Conservation (phyloP, 2,888 invertebrate species). For the Lomographa bimaculata region DNA sequence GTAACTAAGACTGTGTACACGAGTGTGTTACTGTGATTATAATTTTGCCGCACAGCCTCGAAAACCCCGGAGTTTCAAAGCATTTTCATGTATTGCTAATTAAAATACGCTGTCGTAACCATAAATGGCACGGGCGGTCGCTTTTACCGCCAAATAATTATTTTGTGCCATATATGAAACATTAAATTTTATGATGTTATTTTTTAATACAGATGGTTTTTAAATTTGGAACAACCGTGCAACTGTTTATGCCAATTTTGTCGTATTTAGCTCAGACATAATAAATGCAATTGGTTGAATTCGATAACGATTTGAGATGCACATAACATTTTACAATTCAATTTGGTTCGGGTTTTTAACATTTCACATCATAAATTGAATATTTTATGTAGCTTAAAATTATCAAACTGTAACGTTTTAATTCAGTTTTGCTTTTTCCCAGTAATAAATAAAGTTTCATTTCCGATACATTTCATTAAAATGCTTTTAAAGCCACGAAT, state of each 20-base stretch:
- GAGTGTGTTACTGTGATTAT: conserved; percentile 66
- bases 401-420: too few relatives aligned
- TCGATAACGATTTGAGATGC: conserved; percentile 7
- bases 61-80: conserved; percentile 65
- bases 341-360: too few relatives aligned
- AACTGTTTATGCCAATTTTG: conserved; percentile 2
- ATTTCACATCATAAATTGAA: too few relatives aligned
- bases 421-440: too few relatives aligned
- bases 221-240: conserved; percentile 6
- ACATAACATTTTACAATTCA: conserved; percentile 6
- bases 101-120: conserved; percentile 76
- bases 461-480: too few relatives aligned
- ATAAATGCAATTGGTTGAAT: conserved; percentile 6
- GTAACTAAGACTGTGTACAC: conserved; percentile 45
- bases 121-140: conserved; percentile 56
- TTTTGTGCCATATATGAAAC: conserved; percentile 60
- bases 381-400: too few relatives aligned
- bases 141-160: conserved; percentile 53
- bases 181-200: conserved; percentile 53
- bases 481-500: too few relatives aligned
- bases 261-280: background rate
- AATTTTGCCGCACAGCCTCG: conserved; percentile 55
- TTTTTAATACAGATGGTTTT: conserved; percentile 32
- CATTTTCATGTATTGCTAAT: conserved; percentile 82
- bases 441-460: too few relatives aligned